Conservation (phyloP, 2,888 invertebrate species). For the Incurvaria masculella region DNA sequence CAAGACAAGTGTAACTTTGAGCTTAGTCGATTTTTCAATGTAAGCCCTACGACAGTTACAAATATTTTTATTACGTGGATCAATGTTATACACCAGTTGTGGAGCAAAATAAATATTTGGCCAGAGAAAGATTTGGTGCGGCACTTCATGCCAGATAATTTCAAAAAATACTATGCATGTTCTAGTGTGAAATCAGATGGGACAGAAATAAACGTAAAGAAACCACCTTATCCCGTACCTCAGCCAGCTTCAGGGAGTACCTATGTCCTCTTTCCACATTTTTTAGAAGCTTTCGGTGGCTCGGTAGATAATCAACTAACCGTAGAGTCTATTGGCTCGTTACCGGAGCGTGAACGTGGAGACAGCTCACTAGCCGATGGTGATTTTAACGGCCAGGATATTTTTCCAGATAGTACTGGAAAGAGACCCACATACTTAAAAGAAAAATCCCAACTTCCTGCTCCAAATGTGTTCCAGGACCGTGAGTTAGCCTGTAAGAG, state of each 20-base stretch:
- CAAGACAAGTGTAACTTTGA: constrained; percentile 1
- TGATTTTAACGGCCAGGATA: constrained; percentile 9
- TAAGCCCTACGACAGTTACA: background rate
- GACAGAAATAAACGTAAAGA: too few species aligned
- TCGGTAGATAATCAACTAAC: constrained; percentile 4
- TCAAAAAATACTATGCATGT: background rate
- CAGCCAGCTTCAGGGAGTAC: too few species aligned
- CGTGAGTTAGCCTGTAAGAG: constrained; percentile 17
- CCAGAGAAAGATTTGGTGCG: background rate
- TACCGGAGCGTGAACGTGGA: constrained; percentile 1
- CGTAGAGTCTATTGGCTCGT: background rate
- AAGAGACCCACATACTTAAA: constrained; percentile 8
- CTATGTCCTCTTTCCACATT: constrained; percentile 5
- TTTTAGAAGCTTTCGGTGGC: constrained; percentile 7
- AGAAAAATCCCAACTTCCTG: constrained; percentile 7
- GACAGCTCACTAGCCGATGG: constrained; percentile 9
- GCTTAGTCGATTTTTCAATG: background rate
- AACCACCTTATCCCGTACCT: too few species aligned
- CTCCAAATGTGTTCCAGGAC: constrained; percentile 4
- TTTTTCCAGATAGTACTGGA: constrained; percentile 4
- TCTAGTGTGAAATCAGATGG: background rate
- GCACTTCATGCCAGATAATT: too few species aligned
- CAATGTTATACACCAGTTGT: background rate
- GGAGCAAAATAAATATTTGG: background rate
- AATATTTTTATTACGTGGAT: constrained; percentile 1